Conservation (phyloP, 2,113 vertebrate genomes). For the Campylomormyrus numenius region DNA sequence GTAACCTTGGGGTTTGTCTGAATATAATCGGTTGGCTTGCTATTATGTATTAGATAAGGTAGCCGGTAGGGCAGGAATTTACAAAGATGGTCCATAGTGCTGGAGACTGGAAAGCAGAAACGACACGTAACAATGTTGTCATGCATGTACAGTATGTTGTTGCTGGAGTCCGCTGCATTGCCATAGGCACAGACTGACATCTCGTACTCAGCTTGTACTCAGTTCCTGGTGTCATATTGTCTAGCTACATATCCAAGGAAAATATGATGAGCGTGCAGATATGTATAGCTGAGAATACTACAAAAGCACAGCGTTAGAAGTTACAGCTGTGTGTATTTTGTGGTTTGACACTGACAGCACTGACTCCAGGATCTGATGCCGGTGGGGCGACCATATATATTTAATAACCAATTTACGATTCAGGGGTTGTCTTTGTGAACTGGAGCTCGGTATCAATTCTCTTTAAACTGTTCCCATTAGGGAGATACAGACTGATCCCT, state of each 20-base stretch:
- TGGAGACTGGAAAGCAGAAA: background rate
- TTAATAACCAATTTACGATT: background rate
- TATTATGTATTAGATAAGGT: background rate
- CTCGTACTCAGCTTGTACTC: background rate
- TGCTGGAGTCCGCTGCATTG: background rate
- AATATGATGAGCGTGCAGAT: background rate
- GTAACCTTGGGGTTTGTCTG: background rate
- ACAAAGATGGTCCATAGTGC: background rate
- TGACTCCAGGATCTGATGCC: background rate
- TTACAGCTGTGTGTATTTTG: background rate
- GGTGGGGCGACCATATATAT: background rate
- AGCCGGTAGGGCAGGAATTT: background rate
- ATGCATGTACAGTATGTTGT: background rate
- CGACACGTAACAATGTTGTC: background rate
- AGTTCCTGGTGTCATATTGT: background rate
- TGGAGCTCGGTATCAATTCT: constrained; percentile 28
- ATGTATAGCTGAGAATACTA: background rate
- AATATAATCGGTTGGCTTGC: background rate
- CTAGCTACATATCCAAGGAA: background rate
- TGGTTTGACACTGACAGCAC: background rate
- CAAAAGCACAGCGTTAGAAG: background rate
- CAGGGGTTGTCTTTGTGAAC: constrained; percentile 22
- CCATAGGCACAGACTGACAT: background rate
- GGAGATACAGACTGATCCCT: background rate
- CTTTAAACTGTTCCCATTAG: constrained; percentile 23